Base-by-base conservation (phyloP, 1,140 invertebrate genomes). In the Scaptomyza hsui region DNA sequence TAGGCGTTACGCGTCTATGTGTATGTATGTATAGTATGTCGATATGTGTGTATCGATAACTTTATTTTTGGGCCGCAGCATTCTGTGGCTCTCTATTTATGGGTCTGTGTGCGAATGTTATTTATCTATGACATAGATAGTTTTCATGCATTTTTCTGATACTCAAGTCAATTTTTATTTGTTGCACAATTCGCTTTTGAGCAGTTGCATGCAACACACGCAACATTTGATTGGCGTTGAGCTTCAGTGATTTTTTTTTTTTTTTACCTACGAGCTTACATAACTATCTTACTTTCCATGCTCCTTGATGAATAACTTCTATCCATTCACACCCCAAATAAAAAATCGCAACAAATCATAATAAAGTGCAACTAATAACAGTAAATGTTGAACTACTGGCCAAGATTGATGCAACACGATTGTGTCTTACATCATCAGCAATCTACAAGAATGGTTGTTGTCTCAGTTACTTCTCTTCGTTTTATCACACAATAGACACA, bases 341-440 rank as follows among this genome's bases (percentile, higher is more conserved):
- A 21, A 41, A 41, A 53, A 0, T 62, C 32, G 49, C 61, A 45
- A 37, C 10, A n/a, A 37, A 64, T 29, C 26, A 7, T 7, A 29
- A 9, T 29, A 55, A 55, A 45, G 29, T 64, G 62, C 72, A 76
- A 63, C 52, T 80, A 76, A 81, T 80, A 80, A 81, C 78, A 81
- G 78, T 80, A 76, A 80, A 80, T 64, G 77, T 61, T 80, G 78
- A 80, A 81, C 78, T 81, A 80, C 78, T 81, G 78, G 78, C 68
- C 78, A 80, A 80, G 78, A 80, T 80, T 81, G 78, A 80, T 81
- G 75, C 63, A 81, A 72, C 26, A 9, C 72, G 78, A 80, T 80
- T 76, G 78, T 62, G 49, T 55, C 68, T 76, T 69, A 73, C 78
- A 76, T 80, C 78, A 76, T 81, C 69, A 65, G 16, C 52, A 56